A percentile compares a stretch with the other conserved stretches of the same genome.
phyloP scores from a whole-genome alignment of 1,140 invertebrate species.

The Bombus ignitus region DNA sequence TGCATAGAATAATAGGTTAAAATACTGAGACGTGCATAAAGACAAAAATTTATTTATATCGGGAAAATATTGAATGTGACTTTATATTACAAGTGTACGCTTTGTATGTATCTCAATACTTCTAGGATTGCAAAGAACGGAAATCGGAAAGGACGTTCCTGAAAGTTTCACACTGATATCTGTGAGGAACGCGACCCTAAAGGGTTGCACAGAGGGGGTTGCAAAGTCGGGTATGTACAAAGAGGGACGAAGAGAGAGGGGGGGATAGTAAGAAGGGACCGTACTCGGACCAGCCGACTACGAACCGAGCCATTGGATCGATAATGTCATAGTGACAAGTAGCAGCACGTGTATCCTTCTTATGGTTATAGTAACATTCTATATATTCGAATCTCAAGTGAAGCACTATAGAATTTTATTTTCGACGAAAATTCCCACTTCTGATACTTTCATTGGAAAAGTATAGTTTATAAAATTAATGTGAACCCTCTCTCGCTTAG shows the following conservation, averaged over 20 bases:
- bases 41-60: too few relatives aligned
- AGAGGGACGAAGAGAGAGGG: slow-evolving; percentile 48
- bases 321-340: slow-evolving; percentile 75
- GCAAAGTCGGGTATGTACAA: slow-evolving; percentile 61
- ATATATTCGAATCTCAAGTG: neutral
- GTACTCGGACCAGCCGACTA: slow-evolving; percentile 67
- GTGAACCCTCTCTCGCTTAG: too few relatives aligned
- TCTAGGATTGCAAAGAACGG: neutral
- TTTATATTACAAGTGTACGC: neutral
- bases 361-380: slow-evolving; percentile 23
- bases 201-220: slow-evolving; percentile 63
- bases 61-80: too few relatives aligned
- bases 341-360: slow-evolving; percentile 56
- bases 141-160: slow-evolving; percentile 56
- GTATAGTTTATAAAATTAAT: neutral
- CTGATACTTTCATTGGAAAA: neutral
- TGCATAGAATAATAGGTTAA: neutral
- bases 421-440: neutral
- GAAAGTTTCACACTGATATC: slow-evolving; percentile 66
- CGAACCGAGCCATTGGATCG: slow-evolving; percentile 69
- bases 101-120: neutral
- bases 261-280: slow-evolving; percentile 67
- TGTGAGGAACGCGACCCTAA: slow-evolving; percentile 66
- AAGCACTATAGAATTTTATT: neutral
- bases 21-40: neutral